These are phyloP conservation scores for Crypturellus tataupa DNA, from an alignment of 2,797 vertebrate genomes.

Conservation along the genomic window DNA sequence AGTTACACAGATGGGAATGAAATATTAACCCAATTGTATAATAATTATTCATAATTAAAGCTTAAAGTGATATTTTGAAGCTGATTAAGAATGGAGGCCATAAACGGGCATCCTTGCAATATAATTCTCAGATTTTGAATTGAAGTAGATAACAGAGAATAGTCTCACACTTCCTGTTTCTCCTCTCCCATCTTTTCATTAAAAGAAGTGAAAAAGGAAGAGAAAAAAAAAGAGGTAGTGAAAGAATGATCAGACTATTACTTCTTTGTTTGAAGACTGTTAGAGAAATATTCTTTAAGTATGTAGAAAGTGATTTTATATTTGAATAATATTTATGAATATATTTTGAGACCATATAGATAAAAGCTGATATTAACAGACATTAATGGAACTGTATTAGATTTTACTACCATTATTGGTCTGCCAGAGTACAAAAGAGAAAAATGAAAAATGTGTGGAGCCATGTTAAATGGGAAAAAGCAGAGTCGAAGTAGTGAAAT, in stretches of 20 bases:
- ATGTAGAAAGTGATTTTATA: neutral
- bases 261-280: neutral
- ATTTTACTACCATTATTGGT: neutral
- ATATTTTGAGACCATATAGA: neutral
- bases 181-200: neutral
- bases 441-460: neutral
- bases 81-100: neutral
- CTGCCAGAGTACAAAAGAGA: neutral
- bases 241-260: too few relatives aligned
- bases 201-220: neutral
- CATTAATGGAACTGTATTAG: neutral
- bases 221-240: too few relatives aligned
- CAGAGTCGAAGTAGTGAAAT: neutral
- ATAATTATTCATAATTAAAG: neutral
- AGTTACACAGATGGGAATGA: neutral
- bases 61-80: neutral
- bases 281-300: neutral
- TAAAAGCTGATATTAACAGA: neutral
- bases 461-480: neutral
- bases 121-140: neutral
- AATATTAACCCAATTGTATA: neutral
- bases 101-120: neutral
- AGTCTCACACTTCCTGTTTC: neutral
- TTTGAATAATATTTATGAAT: neutral
- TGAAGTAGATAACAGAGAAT: neutral